Conservation (phyloP, 2,113 vertebrate genomes). For the Mus pahari region DNA sequence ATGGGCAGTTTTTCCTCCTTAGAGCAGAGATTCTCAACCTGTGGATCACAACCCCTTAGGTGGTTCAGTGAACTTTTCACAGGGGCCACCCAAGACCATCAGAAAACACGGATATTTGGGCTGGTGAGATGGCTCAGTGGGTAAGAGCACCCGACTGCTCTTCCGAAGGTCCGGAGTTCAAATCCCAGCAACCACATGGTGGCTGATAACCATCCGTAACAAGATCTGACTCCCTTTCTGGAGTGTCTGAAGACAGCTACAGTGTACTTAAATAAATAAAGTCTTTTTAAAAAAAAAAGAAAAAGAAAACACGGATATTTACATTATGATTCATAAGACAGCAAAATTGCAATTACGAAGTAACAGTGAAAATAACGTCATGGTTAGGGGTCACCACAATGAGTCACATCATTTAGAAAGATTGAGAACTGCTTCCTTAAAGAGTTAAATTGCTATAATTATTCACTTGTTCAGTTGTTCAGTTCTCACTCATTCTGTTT, state of each 20-base stretch:
- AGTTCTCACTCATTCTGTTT: background rate
- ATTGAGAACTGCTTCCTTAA: background rate
- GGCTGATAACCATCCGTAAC: too few relatives aligned
- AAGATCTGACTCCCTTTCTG: too few relatives aligned
- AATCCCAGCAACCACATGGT: too few relatives aligned
- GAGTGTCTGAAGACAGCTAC: too few relatives aligned
- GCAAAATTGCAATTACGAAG: background rate
- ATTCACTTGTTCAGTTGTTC: conserved; percentile 54
- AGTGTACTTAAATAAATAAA: too few relatives aligned
- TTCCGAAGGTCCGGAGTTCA: too few relatives aligned
- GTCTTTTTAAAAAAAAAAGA: too few relatives aligned
- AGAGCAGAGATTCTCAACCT: background rate
- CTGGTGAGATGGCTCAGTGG: too few relatives aligned
- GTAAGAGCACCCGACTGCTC: too few relatives aligned
- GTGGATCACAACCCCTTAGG: too few relatives aligned
- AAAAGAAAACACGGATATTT: background rate
- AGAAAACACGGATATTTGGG: background rate
- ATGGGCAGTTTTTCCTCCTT: background rate
- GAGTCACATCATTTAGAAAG: background rate
- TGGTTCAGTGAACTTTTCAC: background rate
- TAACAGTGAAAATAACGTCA: background rate
- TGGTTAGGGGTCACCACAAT: background rate
- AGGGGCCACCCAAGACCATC: background rate
- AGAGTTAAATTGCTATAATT: background rate
- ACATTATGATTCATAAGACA: background rate